phyloP scores from a whole-genome alignment of 92 coral and sea anemone species.

The Epizoanthus ramosus region DNA sequence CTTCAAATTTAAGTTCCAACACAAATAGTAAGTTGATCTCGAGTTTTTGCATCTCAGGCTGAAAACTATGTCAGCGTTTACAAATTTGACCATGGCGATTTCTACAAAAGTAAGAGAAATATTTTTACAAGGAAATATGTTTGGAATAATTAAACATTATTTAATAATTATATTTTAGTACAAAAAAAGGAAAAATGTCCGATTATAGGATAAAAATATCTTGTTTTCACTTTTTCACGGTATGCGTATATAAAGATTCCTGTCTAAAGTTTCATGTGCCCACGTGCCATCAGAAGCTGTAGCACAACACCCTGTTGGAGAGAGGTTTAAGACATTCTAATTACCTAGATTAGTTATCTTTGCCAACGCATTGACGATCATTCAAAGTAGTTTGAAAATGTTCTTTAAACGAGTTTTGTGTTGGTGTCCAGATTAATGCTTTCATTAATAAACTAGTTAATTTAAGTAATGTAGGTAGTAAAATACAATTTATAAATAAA shows the following conservation, averaged over 20 bases:
- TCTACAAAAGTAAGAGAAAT: not conserved
- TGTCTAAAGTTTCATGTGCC: too few relatives aligned
- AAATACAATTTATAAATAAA: too few relatives aligned
- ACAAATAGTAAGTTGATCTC: not conserved
- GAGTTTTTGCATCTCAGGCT: not conserved
- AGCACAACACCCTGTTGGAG: too few relatives aligned
- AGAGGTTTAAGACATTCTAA: too few relatives aligned
- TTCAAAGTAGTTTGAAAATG: too few relatives aligned
- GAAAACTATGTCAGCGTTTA: not conserved
- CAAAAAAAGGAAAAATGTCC: not conserved
- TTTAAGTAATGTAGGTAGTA: too few relatives aligned
- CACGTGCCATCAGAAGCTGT: too few relatives aligned
- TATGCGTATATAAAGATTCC: not conserved
- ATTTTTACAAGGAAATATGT: constrained; percentile 25
- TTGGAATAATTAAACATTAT: constrained; percentile 7
- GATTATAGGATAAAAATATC: not conserved
- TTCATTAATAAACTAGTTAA: too few relatives aligned
- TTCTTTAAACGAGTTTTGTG: too few relatives aligned
- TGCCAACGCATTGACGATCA: too few relatives aligned
- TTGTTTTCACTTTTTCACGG: not conserved
- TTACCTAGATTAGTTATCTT: too few relatives aligned
- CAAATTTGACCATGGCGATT: not conserved
- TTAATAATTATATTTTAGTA: constrained; percentile 29
- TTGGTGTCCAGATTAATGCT: too few relatives aligned
- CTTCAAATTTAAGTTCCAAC: not conserved